Base-by-base conservation (phyloP, 2,113 vertebrate species). In the Atherinomorus stipes region DNA sequence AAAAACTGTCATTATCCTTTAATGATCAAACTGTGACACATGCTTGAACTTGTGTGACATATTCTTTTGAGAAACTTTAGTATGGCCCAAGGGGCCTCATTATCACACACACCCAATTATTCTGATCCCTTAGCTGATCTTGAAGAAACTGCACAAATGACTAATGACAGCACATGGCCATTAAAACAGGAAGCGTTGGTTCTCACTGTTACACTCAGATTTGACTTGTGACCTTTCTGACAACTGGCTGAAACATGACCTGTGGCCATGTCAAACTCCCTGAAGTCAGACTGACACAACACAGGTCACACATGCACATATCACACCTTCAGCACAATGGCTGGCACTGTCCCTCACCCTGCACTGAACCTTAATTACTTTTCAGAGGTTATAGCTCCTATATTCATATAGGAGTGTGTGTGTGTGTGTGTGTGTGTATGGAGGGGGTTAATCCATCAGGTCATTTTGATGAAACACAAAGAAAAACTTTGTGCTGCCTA, bases 161-260 rank as follows among this genome's bases (percentile, higher is more conserved):
- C 81, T 78, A 69, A 63, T 28, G 69, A 64, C 59, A 64, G 59
- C 51, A 54, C 59, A 63, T 1, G 47, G 67, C 66, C 67, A 81
- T 76, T 86, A 82, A 71, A 82, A 84, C 75, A 88, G 68, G 78
- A 83, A 81, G 69, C 49, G 47, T 53, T 76, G 66, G 56, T 56
- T 80, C 60, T 72, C 62, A 83, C 68, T 63, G 69, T 25, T 31
- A 45, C 45, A 1, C 64, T 5, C 47, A 58, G 60, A 65, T 83
- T 34, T 72, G 74, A 89, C 74, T 58, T 70, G 47, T 80, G 90
- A 89, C 87, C 88, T 84, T 31, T 77, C 19, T 52, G 65, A 81
- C 72, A 38, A 78, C 37, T n/a, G 7, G 40, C 74, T 22, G 0
- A 11, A 79, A 81, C 59, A 72, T 12, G 26, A 86, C 81, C 77